Conservation (phyloP, 2,888 invertebrate species). For the Mayetiola destructor region DNA sequence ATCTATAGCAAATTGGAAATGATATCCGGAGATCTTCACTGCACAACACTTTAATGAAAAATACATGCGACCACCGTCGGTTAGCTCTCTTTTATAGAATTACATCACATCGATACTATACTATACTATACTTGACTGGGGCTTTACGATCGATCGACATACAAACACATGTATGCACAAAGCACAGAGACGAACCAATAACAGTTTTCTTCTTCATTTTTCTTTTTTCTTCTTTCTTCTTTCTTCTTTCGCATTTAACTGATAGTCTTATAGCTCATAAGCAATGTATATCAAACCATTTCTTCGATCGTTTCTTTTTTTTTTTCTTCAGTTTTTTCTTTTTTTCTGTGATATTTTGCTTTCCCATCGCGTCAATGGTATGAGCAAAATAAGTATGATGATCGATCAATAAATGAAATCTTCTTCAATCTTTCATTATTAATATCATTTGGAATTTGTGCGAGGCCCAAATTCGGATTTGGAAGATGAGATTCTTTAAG, state of each 20-base stretch:
- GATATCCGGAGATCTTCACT: slow-evolving; percentile 8
- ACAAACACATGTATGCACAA: no score
- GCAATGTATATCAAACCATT: neutral
- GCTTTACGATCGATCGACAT: no score
- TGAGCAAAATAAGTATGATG: no score
- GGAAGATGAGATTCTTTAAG: no score
- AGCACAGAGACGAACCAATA: neutral
- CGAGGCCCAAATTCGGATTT: no score
- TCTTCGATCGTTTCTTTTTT: neutral
- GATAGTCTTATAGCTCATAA: neutral
- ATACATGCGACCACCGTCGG: slow-evolving; percentile 3
- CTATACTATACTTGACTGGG: no score
- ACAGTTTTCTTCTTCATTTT: neutral
- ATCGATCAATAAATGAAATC: no score
- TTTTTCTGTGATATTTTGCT: neutral
- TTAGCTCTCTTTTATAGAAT: slow-evolving; percentile 8
- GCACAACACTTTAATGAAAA: slow-evolving; percentile 8
- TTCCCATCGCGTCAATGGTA: no score
- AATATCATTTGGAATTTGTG: no score
- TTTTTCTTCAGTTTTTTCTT: neutral
- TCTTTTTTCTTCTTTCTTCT: neutral
- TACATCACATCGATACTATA: no score
- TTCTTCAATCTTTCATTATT: no score
- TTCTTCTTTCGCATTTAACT: no score
- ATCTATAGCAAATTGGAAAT: neutral